Base-by-base conservation (phyloP, 2,888 invertebrate genomes). In the Noctua fimbriata region DNA sequence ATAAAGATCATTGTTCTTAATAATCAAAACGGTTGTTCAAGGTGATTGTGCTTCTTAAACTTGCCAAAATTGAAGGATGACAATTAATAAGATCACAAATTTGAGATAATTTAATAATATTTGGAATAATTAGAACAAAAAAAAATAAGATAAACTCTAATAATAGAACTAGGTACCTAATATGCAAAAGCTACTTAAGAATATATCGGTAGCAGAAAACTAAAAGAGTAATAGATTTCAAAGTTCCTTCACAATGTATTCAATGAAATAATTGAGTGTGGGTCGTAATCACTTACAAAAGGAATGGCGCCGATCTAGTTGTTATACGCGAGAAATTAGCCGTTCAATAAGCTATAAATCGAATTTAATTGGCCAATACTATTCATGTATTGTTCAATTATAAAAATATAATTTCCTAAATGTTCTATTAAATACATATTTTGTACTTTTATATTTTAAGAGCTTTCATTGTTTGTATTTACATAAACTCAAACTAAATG, bases 241-340 rank as follows among this genome's bases (percentile, higher is more conserved):
- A 60, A 12, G 10, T 10, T 18, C 28, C 72, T 69, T 79, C n/a
- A 55, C 36, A n/a, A 41, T 36, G 16, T 60, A 63, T 67, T 76
- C 24, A 52, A 6, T 49, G 58, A 83, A 73, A 70, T 77, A 73
- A 85, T 73, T 73, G 47, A 73, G 88, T 87, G 67, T 84, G 78
- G 78, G 79, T 73, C 79, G 79, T 81, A 85, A 86, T 87, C 82
- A 83, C 36, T 36, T 24, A 85, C 73, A 80, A 75, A 58, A 82
- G 69, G 87, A 90, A 88, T 91, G 90, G 89, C 86, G 84, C 70
- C 86, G 79, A 89, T 87, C 36, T 69, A 82, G 76, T 82, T 90
- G 89, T 90, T 89, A 49, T 2, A 90, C 87, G 87, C 87, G 87
- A 82, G 84, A 90, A 49, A n/a, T 16, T 6, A 74, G 69, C 44